Evolutionary conservation across 2,113 vertebrate genomes (phyloP), one percentile per base, ranked within the genome.

Genomic region (Donacobius atricapilla): DNA sequence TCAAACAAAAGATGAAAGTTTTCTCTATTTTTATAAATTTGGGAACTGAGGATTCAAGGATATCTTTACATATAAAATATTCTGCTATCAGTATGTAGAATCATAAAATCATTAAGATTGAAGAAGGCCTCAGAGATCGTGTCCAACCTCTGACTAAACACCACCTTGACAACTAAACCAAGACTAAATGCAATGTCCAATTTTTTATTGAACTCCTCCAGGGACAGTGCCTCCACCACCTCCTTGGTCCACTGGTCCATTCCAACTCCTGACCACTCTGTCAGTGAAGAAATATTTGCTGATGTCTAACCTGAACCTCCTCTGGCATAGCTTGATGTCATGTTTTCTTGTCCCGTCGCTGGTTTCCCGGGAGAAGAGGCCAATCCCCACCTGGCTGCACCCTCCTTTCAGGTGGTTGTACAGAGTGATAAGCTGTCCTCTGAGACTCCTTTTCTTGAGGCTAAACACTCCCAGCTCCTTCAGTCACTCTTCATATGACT

Each of bases 361-460:
- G 7, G 8, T 37, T 58, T 40, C 22, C 63, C 39, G 45, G 24
- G 11, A 77, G 27, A 51, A n/a, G 19, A 39, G 51, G 18, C 13
- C 0, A 0, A 58, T 15, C 23, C 22, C 15, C 28, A 20, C 11
- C 10, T 51, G 10, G 28, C 8, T 58, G 24, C 33, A 39, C 1
- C 2, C 3, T n/a, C 37, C 33, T 51, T 58, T 58, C 12, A 45
- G 21, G 33, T 6, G 24, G 15, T 12, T 58, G 10, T 24, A n/a
- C 10, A 39, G 33, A 66, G 39, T 8, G 13, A 15, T 39, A 27
- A 53, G 3, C 16, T 60, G 39, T 21, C 28, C 11, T 19, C 61
- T 89, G 24, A 75, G 9, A n/a, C 8, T 3, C 5, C 13, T 75
- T 75, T 75, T 45, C 20, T 40, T 44, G 39, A 45, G 24, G 24